These are phyloP conservation scores for Poeciliopsis presidionis DNA, from an alignment of 2,797 vertebrate species.

Conservation along the genomic window DNA sequence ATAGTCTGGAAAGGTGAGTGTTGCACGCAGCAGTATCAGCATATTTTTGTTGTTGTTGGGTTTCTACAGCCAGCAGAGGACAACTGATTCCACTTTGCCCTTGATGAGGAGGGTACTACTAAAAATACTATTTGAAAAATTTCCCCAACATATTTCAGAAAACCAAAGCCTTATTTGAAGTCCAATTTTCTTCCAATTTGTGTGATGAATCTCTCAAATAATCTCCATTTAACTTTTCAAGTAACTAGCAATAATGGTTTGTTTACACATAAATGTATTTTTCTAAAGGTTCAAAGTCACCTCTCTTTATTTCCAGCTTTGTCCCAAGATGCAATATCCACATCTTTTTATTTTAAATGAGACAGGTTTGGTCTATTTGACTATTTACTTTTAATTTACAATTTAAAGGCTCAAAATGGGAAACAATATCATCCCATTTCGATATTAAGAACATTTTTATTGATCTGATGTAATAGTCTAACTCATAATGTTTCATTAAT, in stretches of 20 bases:
- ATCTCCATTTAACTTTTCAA: background rate
- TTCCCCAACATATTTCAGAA: background rate
- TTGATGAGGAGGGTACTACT: background rate
- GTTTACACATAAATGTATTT: background rate
- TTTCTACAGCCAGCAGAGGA: background rate
- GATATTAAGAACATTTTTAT: background rate
- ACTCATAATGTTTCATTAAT: background rate
- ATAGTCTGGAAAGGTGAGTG: background rate
- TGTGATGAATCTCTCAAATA: background rate
- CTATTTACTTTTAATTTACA: background rate
- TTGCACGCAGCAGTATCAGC: background rate
- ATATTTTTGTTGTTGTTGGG: background rate
- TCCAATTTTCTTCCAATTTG: background rate
- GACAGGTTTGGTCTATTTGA: background rate
- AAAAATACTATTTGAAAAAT: background rate
- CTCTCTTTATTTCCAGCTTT: background rate
- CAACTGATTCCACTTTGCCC: background rate
- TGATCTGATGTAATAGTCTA: background rate
- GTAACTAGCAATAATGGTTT: background rate
- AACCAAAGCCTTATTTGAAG: background rate
- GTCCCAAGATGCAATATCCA: background rate
- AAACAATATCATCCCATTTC: background rate
- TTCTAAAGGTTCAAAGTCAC: background rate
- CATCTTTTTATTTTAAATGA: background rate
- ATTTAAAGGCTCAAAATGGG: background rate